These are phyloP conservation scores for Machaerirhynchus nigripectus DNA, from an alignment of 2,113 vertebrate species.

Conservation along the genomic window DNA sequence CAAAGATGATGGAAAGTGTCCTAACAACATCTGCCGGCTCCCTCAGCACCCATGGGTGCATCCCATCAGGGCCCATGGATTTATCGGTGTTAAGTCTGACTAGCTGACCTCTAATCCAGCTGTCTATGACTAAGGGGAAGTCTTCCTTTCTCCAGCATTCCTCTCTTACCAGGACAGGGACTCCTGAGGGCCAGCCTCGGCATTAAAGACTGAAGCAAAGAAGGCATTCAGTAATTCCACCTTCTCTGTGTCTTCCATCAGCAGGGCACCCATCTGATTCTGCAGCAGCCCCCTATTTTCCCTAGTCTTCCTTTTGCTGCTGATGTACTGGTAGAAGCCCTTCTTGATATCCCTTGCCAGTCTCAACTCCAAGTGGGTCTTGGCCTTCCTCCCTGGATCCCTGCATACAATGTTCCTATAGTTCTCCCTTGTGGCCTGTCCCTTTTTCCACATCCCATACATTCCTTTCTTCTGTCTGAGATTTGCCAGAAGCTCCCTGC, in stretches of 20 bases:
- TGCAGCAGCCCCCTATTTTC: not conserved
- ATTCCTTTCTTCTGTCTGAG: not conserved
- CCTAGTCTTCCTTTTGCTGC: not conserved
- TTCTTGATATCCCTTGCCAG: not conserved
- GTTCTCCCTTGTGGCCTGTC: not conserved
- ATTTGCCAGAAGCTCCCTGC: not conserved
- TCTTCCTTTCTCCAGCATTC: not conserved
- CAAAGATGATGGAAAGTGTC: not conserved
- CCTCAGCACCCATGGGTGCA: not conserved
- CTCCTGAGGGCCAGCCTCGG: not conserved
- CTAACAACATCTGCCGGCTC: not conserved
- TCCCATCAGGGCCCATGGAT: not conserved
- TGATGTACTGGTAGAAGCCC: not conserved
- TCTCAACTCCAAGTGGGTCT: not conserved
- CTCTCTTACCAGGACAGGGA: not conserved
- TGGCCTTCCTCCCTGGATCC: accelerated
- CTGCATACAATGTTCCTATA: not conserved
- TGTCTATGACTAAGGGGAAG: not conserved
- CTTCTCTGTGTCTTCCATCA: not conserved
- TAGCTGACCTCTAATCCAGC: not conserved
- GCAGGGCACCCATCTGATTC: not conserved
- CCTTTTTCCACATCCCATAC: not conserved
- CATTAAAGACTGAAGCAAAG: not conserved
- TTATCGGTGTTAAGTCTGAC: not conserved
- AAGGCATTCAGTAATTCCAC: not conserved